Conservation (phyloP, 2,797 vertebrate species). For the Intellagama lesueurii region DNA sequence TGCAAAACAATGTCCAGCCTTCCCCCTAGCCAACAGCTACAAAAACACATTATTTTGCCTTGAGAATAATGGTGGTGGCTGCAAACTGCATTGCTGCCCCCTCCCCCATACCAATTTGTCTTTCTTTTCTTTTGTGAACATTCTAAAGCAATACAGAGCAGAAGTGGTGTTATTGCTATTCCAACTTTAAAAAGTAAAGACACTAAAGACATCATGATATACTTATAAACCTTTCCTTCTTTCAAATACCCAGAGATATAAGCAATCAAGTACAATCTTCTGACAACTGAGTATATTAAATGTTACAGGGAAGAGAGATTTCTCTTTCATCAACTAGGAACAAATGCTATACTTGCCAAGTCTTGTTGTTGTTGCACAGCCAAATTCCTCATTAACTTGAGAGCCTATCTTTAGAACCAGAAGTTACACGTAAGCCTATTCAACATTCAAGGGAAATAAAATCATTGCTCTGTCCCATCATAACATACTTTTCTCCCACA, state of each 20-base stretch:
- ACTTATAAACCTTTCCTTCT: not conserved
- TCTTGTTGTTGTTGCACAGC: not conserved
- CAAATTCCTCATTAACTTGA: conserved; percentile 27
- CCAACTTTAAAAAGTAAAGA: not conserved
- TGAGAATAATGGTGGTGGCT: not conserved
- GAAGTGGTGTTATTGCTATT: not conserved
- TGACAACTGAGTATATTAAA: not conserved
- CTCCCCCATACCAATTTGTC: not conserved
- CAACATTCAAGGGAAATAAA: conserved; percentile 9
- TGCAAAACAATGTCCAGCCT: not conserved
- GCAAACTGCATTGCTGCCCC: not conserved
- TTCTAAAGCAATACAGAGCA: not conserved
- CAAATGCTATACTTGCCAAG: conserved; percentile 5
- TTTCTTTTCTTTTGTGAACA: not conserved
- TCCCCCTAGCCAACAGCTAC: not conserved
- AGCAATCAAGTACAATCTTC: not conserved
- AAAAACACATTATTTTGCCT: not conserved
- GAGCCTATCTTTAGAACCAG: not conserved
- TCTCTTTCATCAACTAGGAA: conserved; percentile 13
- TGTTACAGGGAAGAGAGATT: not conserved
- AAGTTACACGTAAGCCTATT: conserved; percentile 3
- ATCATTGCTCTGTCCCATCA: not conserved
- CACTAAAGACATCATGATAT: not conserved
- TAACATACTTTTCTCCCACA: not conserved
- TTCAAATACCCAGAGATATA: not conserved